phyloP scores from a whole-genome alignment of 2,888 invertebrate genomes.

The Caradrina kadenii region DNA sequence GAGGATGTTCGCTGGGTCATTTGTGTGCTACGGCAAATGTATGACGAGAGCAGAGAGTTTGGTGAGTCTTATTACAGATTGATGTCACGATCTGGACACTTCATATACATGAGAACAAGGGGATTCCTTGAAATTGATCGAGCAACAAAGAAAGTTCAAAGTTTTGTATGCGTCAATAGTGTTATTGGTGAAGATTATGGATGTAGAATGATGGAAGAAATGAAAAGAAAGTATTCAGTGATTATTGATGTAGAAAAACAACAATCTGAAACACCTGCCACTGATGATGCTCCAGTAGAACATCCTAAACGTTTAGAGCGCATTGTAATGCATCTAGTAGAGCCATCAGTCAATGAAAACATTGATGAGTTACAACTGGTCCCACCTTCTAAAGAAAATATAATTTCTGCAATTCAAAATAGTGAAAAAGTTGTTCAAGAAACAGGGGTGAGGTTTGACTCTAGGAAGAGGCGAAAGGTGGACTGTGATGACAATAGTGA shows the following conservation, averaged over 20 bases:
- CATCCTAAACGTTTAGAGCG: slow-evolving; percentile 93
- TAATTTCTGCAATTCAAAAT: slow-evolving; percentile 86
- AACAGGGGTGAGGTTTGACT: slow-evolving; percentile 85
- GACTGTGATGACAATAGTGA: slow-evolving; percentile 76
- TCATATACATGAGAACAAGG: slow-evolving; percentile 95
- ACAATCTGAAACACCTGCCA: slow-evolving; percentile 67
- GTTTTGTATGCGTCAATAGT: slow-evolving; percentile 96
- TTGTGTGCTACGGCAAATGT: slow-evolving; percentile 97
- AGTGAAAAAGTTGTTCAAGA: slow-evolving; percentile 87
- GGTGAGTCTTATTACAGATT: slow-evolving; percentile 97
- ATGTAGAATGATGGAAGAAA: slow-evolving; percentile 92
- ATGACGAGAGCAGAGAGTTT: slow-evolving; percentile 95
- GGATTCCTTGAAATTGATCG: slow-evolving; percentile 96
- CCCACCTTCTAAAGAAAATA: slow-evolving; percentile 86
- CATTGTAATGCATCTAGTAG: slow-evolving; percentile 92
- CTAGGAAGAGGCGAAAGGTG: slow-evolving; percentile 82
- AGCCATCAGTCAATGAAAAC: slow-evolving; percentile 79
- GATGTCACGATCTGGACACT: slow-evolving; percentile 95
- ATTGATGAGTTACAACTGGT: slow-evolving; percentile 83
- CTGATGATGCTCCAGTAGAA: slow-evolving; percentile 90
- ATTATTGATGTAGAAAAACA: slow-evolving; percentile 90
- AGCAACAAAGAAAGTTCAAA: slow-evolving; percentile 94
- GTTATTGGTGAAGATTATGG: slow-evolving; percentile 95
- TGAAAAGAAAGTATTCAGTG: slow-evolving; percentile 95
- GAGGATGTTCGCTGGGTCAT: slow-evolving; percentile 97